These are phyloP conservation scores for Oscheius sp. DNA, from an alignment of 2,888 invertebrate genomes.

Conservation along the genomic window DNA sequence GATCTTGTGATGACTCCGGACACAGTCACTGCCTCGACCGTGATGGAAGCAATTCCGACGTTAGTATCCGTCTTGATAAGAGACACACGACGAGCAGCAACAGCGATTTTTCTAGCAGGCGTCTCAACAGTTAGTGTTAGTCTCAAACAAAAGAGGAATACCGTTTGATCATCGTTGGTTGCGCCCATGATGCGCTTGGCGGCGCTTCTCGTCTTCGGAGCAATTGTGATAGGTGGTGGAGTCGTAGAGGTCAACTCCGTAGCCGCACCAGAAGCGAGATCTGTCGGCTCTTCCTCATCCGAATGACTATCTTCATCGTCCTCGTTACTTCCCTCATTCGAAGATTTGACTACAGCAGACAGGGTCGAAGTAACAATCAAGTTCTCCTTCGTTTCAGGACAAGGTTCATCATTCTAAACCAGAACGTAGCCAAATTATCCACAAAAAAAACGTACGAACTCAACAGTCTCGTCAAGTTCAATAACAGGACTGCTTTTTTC, in stretches of 20 bases:
- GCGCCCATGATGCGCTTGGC: neutral
- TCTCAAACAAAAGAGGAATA: neutral
- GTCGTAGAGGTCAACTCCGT: neutral
- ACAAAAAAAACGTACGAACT: neutral
- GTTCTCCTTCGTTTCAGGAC: conserved; percentile 14
- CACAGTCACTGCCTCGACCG: neutral
- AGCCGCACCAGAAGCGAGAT: neutral
- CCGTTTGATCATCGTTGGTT: neutral
- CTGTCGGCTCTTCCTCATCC: conserved; percentile 18
- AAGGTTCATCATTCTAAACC: neutral
- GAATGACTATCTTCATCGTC: conserved; percentile 15
- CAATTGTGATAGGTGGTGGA: conserved; percentile 3
- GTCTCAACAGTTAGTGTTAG: neutral
- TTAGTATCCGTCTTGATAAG: neutral
- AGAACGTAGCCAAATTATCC: neutral
- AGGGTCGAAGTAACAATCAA: neutral
- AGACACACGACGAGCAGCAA: conserved; percentile 19
- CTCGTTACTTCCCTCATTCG: neutral
- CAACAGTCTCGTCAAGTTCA: conserved; percentile 11
- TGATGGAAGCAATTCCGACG: neutral
- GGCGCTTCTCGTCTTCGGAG: conserved; percentile 12
- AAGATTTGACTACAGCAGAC: neutral
- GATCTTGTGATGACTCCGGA: conserved; percentile 4
- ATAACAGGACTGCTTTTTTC: neutral
- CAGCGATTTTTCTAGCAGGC: conserved; percentile 11